phyloP scores from a whole-genome alignment of 2,888 invertebrate genomes.

The Tachina lurida region DNA sequence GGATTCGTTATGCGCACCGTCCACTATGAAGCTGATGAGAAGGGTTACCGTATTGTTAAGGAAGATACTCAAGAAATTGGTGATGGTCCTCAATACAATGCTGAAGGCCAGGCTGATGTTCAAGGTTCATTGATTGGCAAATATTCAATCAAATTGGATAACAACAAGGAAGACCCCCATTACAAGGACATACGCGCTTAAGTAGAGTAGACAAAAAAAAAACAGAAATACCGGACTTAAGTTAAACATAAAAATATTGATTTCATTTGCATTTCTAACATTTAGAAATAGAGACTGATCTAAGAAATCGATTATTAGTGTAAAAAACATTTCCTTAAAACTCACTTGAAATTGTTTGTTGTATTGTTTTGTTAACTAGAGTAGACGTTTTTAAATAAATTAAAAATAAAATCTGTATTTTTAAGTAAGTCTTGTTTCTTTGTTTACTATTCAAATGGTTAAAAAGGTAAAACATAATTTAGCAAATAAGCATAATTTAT shows the following conservation, averaged over 20 bases:
- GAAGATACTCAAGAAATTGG: constrained; percentile 84
- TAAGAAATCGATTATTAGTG: constrained; percentile 73
- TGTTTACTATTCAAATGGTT: not conserved
- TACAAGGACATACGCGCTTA: constrained; percentile 77
- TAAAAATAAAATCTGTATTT: constrained; percentile 40
- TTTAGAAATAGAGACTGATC: constrained; percentile 79
- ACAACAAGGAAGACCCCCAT: constrained; percentile 80
- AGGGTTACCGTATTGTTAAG: constrained; percentile 85
- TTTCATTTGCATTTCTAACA: constrained; percentile 76
- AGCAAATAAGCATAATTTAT: too few relatives aligned
- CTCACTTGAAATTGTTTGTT: constrained; percentile 46
- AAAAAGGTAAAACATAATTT: not conserved
- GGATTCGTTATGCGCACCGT: constrained; percentile 85
- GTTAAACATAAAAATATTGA: constrained; percentile 27
- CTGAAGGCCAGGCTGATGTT: constrained; percentile 83
- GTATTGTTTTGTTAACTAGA: constrained; percentile 59
- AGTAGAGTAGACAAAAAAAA: constrained; percentile 15
- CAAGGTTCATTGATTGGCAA: constrained; percentile 82
- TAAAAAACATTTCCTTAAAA: constrained; percentile 13
- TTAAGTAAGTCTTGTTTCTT: not conserved
- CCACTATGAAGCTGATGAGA: constrained; percentile 85
- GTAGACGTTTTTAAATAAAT: constrained; percentile 43
- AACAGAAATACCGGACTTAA: not conserved
- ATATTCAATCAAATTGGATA: constrained; percentile 83
- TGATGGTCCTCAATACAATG: constrained; percentile 83